phyloP scores from a whole-genome alignment of 2,888 invertebrate species.

The Lutraria lutraria region DNA sequence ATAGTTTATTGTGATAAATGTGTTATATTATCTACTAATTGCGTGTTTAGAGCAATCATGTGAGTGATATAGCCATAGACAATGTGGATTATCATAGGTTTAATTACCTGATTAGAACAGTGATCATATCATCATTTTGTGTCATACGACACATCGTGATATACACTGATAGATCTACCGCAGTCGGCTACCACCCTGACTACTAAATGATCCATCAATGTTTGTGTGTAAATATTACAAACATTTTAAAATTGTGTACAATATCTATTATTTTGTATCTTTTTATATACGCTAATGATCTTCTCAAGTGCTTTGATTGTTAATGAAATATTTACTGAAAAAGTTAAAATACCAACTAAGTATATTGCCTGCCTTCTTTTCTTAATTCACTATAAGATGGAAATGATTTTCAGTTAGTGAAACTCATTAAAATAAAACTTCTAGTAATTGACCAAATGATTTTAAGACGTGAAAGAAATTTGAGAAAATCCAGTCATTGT shows the following conservation, averaged over 20 bases:
- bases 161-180: constrained; percentile 68
- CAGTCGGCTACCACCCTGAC: constrained; percentile 61
- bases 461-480: no score
- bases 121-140: constrained; percentile 58
- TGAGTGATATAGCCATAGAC: constrained; percentile 59
- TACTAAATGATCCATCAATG: not conserved
- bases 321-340: no score
- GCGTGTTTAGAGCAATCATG: constrained; percentile 63
- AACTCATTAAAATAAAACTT: no score
- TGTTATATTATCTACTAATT: constrained; percentile 51
- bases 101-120: constrained; percentile 63
- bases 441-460: no score
- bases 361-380: no score
- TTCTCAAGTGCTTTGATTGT: no score
- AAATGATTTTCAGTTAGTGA: no score
- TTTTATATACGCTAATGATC: no score
- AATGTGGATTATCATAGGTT: constrained; percentile 66
- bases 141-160: constrained; percentile 62
- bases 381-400: no score
- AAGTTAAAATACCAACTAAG: no score
- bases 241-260: not conserved
- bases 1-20: constrained; percentile 33
- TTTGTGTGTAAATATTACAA: constrained; percentile 2
- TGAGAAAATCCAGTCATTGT: no score
- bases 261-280: not conserved